Base-by-base conservation (phyloP, 2,888 invertebrate species). In the Drosophila anomelani region DNA sequence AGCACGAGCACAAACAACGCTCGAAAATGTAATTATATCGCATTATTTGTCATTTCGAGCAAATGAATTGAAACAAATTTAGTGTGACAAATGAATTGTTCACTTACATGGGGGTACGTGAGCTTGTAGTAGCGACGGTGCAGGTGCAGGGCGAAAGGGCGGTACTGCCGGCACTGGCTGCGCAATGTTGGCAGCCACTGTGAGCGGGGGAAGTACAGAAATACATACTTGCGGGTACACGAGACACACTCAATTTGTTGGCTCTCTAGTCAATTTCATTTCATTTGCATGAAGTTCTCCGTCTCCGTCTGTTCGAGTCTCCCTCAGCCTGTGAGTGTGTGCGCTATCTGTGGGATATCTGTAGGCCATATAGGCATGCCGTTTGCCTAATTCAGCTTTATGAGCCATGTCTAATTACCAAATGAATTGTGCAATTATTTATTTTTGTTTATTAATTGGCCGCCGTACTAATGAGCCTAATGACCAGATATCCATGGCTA, bases 61-160 rank as follows among this genome's bases (percentile, higher is more conserved):
- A 90, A 91, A 91, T 90, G 90, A 90, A 90, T 91, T 90, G 91
- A 84, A 90, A 89, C 90, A 90, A 91, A 90, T 91, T 90, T 90
- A 89, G 89, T 91, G 90, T 91, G 90, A 90, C 91, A 90, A 90
- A 90, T 88, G 84, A 88, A 85, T 90, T 85, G 85, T 88, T 84
- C 78, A 80, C 77, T 71, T 57, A 62, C 56, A 56, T 55, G 49
- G 34, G 44, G 60, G 59, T 55, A 63, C 46, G 54, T 38, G 62
- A 26, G 53, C 46, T 49, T 34, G 49, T 38, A 12, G 51, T 12
- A 51, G 32, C 49, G 1, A 3, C 15, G 51, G 51, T 20, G 34
- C 34, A 51, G 38, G 20, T 41, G n/a, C 23, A 12, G 54, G 53
- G 44, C 39, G 23, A 41, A 39, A 32, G 46, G 57, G 56, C 29